Base-by-base conservation (phyloP, 2,113 vertebrate species). In the Isichthys henryi region DNA sequence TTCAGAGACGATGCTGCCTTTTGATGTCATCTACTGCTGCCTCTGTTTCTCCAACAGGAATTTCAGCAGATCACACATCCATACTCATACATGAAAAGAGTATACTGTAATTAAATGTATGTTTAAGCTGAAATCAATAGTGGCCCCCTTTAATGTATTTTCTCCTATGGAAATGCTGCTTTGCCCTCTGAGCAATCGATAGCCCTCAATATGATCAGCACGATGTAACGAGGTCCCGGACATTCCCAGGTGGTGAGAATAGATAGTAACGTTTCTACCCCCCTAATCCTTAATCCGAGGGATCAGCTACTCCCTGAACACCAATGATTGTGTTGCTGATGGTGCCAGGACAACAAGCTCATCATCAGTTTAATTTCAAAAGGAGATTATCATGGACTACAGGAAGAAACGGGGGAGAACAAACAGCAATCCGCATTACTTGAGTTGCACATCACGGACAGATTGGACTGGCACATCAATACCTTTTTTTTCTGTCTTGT, bases 401-500 rank as follows among this genome's bases (percentile, higher is more conserved):
- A 31, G 62, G 62, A 31, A 70, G 62, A 27, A 70, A 70, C 9
- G 1, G 62, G 62, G 27, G 62, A 11, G n/a, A 70, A 27, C n/a
- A 62, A 62, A 23, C 7, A 62, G 62, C n/a, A 70, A 70, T 66
- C 62, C 27, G 31, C n/a, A 31, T 70, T 3, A 70, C 62, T 70
- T 9, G 62, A 70, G 62, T 11, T 70, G 35, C 21, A n/a, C 21
- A 43, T 93, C 92, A 92, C 89, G 9, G 89, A 88, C 87, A 46
- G 80, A 83, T 23, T 39, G 11, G 17, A 45, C 21, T 39, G 80
- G 45, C 35, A 39, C 35, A 21, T 45, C 6, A 83, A 5, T 9
- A 7, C 35, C 35, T 43, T 45, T 7, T 43, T 21, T 23, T 66
- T 66, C 58, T 52, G 50, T 62, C 58, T 56, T 53, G 49, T 50